Conservation (phyloP, 2,113 vertebrate species). For the Lepidothrix coronata region DNA sequence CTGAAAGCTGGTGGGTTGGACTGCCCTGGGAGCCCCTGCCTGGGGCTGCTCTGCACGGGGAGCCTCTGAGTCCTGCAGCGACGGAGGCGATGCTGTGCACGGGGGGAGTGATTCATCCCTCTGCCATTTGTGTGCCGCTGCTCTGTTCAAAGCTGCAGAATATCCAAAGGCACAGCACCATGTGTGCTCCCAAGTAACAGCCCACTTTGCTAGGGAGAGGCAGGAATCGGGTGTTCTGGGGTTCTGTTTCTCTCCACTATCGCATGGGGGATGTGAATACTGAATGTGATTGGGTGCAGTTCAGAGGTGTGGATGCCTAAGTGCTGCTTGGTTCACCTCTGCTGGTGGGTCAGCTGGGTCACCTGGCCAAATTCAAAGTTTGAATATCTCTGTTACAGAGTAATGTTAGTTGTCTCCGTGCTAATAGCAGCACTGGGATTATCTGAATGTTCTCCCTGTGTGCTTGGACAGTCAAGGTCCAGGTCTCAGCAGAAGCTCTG, state of each 20-base stretch:
- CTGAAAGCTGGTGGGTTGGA: neutral
- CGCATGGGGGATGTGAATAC: neutral
- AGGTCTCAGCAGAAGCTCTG: neutral
- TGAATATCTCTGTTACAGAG: neutral
- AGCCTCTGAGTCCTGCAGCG: neutral
- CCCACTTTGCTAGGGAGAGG: neutral
- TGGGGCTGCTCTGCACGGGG: neutral
- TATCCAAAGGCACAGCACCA: neutral
- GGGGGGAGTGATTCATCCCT: neutral
- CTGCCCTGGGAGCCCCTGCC: neutral
- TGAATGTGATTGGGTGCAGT: accelerated
- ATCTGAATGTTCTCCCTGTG: neutral
- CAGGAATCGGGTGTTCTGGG: accelerated
- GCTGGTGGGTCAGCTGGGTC: neutral
- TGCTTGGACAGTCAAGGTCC: neutral
- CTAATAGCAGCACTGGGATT: neutral
- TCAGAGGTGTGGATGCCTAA: neutral
- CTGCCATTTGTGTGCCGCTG: neutral
- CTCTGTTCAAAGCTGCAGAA: neutral
- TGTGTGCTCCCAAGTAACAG: neutral
- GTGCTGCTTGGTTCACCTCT: neutral
- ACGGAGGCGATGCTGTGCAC: neutral
- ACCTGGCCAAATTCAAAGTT: neutral
- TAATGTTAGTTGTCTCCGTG: neutral
- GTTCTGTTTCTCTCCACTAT: neutral